Percentiles rank a stretch among this genome's conserved stretches.
Evolutionary conservation across 2,113 vertebrate species (phyloP).

Genomic region (Gulo gulo): DNA sequence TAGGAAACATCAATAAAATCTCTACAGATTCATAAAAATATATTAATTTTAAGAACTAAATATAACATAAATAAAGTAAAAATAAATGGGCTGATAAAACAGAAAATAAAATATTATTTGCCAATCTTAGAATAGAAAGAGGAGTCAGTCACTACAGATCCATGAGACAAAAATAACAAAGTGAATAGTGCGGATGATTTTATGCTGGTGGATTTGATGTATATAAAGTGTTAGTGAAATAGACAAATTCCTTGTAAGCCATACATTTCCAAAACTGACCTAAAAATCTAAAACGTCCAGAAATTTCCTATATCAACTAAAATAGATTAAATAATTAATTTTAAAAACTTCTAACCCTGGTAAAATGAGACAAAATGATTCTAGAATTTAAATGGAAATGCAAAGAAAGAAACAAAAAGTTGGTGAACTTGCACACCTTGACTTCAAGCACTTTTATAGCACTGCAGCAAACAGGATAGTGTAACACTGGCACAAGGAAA

Average conservation of each 20-base stretch:
- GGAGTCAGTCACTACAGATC: background rate
- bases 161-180: background rate
- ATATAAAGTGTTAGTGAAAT: background rate
- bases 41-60: background rate
- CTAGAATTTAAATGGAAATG: background rate
- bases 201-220: background rate
- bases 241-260: background rate
- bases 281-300: background rate
- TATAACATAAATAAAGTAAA: conserved; percentile 8
- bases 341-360: background rate
- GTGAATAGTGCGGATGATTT: background rate
- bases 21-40: background rate
- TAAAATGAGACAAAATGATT: background rate
- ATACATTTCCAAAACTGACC: background rate
- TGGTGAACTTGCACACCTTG: background rate
- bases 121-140: background rate
- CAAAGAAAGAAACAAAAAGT: background rate
- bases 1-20: background rate
- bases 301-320: background rate
- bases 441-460: background rate
- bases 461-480: background rate
- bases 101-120: background rate
- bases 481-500: background rate
- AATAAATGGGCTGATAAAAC: background rate
- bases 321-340: background rate